Conservation (phyloP, 2,888 invertebrate species). For the Drosophila paracracens region DNA sequence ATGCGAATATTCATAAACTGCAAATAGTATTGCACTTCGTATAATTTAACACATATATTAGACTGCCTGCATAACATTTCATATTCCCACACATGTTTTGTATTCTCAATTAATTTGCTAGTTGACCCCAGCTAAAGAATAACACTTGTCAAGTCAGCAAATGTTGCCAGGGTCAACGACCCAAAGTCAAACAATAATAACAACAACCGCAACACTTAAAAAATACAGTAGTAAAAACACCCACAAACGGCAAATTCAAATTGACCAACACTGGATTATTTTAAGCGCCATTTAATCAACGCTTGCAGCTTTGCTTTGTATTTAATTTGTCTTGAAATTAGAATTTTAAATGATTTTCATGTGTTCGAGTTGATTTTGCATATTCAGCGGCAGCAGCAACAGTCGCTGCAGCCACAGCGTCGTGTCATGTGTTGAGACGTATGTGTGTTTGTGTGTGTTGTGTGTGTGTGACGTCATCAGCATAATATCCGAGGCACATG, state of each 20-base stretch:
- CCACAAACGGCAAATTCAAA: constrained; percentile 53
- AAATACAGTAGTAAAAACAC: constrained; percentile 9
- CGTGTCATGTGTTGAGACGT: constrained; percentile 6
- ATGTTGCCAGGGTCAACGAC: constrained; percentile 59
- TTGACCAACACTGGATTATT: constrained; percentile 65
- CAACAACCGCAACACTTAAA: constrained; percentile 30
- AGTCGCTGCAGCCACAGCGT: constrained; percentile 19
- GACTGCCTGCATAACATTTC: not conserved
- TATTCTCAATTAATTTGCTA: constrained; percentile 23
- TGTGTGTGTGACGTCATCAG: constrained; percentile 72
- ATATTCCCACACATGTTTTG: constrained; percentile 29
- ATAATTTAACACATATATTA: not conserved
- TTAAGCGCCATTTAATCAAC: constrained; percentile 79
- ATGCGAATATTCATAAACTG: not conserved
- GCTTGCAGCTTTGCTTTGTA: constrained; percentile 71
- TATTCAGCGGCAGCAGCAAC: constrained; percentile 52
- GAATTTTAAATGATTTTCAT: constrained; percentile 74
- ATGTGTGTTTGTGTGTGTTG: not conserved
- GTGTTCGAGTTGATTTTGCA: constrained; percentile 58
- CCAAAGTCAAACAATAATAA: constrained; percentile 27
- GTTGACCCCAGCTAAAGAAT: constrained; percentile 26
- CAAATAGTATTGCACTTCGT: not conserved
- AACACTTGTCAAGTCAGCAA: constrained; percentile 52
- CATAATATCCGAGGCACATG: constrained; percentile 75
- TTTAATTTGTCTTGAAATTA: constrained; percentile 79